phyloP scores from a whole-genome alignment of 2,888 invertebrate species.

The Drosophila paramelanica region DNA sequence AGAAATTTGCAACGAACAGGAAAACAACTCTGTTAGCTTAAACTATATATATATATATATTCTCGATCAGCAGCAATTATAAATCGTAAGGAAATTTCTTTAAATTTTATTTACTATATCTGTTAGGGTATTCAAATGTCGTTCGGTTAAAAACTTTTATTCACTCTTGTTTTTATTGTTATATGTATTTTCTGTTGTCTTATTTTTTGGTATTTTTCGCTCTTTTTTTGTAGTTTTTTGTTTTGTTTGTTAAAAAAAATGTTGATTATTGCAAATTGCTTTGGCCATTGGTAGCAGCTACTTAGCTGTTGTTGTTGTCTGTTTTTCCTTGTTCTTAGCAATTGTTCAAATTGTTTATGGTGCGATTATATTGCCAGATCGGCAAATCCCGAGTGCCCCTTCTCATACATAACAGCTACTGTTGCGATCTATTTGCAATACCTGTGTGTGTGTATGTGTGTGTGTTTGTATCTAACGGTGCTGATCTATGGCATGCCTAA shows the following conservation, averaged over 20 bases:
- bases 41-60: background rate
- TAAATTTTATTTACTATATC: background rate
- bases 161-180: conserved; percentile 33
- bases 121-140: conserved; percentile 17
- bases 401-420: conserved; percentile 33
- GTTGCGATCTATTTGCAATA: conserved; percentile 33
- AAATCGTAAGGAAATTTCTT: too few species aligned
- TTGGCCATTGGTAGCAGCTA: conserved; percentile 80
- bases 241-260: conserved; percentile 60
- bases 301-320: conserved; percentile 68
- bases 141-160: background rate
- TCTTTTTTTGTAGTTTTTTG: conserved; percentile 25
- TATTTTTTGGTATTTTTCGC: conserved; percentile 29
- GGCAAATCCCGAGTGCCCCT: conserved; percentile 4
- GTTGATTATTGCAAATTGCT: conserved; percentile 82
- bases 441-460: conserved; percentile 16
- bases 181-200: conserved; percentile 29
- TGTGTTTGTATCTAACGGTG: conserved; percentile 49
- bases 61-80: background rate
- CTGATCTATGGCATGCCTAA: conserved; percentile 75
- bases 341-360: conserved; percentile 77
- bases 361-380: conserved; percentile 73
- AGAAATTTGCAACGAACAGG: background rate
- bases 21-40: background rate
- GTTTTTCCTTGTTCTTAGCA: conserved; percentile 66